These are phyloP conservation scores for Prosopocoilus inquinatus DNA, from an alignment of 2,888 invertebrate genomes.

Conservation along the genomic window DNA sequence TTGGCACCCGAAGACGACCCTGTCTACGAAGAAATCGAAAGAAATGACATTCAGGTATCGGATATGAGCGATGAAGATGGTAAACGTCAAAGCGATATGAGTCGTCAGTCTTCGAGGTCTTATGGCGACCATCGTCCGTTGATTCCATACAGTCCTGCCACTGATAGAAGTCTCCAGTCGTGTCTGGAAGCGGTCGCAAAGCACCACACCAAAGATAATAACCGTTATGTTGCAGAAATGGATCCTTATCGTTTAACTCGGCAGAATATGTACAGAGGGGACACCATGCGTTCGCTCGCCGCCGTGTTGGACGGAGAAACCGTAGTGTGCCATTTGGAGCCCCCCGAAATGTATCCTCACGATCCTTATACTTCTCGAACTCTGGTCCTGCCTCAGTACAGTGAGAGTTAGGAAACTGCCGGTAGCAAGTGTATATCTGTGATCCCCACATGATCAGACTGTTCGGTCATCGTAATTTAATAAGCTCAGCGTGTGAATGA, in stretches of 20 bases:
- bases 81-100: conserved; percentile 70
- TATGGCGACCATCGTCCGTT: conserved; percentile 80
- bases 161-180: conserved; percentile 53
- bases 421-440: conserved; percentile 54
- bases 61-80: conserved; percentile 80
- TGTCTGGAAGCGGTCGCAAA: conserved; percentile 44
- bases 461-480: conserved; percentile 30
- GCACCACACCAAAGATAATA: conserved; percentile 45
- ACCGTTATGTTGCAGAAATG: conserved; percentile 54
- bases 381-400: conserved; percentile 60
- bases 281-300: conserved; percentile 62
- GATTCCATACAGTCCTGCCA: conserved; percentile 70
- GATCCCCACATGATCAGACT: conserved; percentile 51
- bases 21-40: conserved; percentile 78
- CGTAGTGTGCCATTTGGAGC: conserved; percentile 83
- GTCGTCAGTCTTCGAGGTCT: conserved; percentile 69
- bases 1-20: conserved; percentile 71
- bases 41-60: conserved; percentile 69
- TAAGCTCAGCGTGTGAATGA: conserved; percentile 49
- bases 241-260: conserved; percentile 55
- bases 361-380: conserved; percentile 56
- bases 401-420: conserved; percentile 59
- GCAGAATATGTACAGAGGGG: conserved; percentile 57
- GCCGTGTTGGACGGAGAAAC: conserved; percentile 84
- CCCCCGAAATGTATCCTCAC: conserved; percentile 55